Conservation (phyloP, 2,113 vertebrate genomes). For the Mirounga angustirostris region DNA sequence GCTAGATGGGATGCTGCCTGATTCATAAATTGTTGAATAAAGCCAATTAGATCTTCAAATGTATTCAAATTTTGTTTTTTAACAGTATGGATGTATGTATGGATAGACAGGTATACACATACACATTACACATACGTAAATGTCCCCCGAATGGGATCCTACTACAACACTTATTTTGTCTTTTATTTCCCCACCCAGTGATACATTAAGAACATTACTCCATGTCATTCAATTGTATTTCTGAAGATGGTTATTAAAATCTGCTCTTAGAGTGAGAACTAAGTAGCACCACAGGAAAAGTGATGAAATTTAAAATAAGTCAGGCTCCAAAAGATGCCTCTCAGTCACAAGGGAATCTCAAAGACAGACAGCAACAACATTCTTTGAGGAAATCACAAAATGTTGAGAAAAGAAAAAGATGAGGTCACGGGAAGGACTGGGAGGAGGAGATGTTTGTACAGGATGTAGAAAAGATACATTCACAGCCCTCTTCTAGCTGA, state of each 20-base stretch:
- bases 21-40: background rate
- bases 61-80: background rate
- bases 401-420: constrained; percentile 52
- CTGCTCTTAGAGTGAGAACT: constrained; percentile 54
- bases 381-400: constrained; percentile 65
- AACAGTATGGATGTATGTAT: background rate
- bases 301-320: constrained; percentile 55
- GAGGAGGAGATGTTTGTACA: constrained; percentile 49
- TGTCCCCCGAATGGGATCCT: background rate
- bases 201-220: constrained; percentile 28
- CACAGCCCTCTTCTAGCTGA: background rate
- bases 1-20: background rate
- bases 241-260: constrained; percentile 58
- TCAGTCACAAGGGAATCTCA: constrained; percentile 47
- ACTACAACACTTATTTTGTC: background rate
- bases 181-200: background rate
- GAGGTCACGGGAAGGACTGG: constrained; percentile 72
- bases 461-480: background rate
- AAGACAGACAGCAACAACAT: constrained; percentile 46
- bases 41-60: background rate
- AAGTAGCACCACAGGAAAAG: constrained; percentile 53
- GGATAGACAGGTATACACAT: background rate
- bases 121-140: background rate
- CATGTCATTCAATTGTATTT: background rate
- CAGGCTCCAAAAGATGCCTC: constrained; percentile 49